These are phyloP conservation scores for Manis crassicaudata DNA, from an alignment of 2,797 vertebrate genomes.

Conservation along the genomic window DNA sequence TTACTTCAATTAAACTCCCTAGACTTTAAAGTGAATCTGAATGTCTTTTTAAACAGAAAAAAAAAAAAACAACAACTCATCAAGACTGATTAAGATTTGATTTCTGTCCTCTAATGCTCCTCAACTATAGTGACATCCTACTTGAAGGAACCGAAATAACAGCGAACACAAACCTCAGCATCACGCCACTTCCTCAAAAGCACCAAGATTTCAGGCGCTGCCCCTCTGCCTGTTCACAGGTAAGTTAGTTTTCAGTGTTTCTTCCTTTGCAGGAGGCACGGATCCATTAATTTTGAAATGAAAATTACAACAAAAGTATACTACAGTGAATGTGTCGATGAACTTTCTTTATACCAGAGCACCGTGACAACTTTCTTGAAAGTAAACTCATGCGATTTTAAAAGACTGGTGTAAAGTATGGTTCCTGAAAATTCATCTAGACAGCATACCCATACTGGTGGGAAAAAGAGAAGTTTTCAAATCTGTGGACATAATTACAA, in stretches of 20 bases:
- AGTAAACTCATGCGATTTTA: background rate
- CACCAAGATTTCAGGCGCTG: background rate
- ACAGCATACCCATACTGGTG: background rate
- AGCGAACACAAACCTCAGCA: background rate
- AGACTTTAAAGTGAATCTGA: constrained; percentile 68
- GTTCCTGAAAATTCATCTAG: background rate
- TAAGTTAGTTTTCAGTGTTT: background rate
- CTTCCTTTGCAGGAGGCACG: background rate
- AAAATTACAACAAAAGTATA: constrained; percentile 51
- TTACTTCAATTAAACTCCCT: constrained; percentile 82
- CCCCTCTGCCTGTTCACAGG: background rate
- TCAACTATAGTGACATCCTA: background rate
- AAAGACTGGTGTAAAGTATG: background rate
- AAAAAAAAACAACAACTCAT: background rate
- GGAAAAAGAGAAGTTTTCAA: background rate
- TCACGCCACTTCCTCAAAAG: background rate
- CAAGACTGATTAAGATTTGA: constrained; percentile 11
- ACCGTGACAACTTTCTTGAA: background rate
- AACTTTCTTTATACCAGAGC: background rate
- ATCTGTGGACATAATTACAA: background rate
- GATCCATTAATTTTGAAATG: constrained; percentile 46
- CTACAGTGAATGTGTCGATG: background rate
- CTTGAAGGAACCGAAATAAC: background rate
- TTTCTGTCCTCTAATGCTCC: constrained; percentile 70
- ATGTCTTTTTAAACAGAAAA: constrained; percentile 58